Percentiles rank a stretch among this genome's conserved stretches.
Conservation (phyloP, 2,797 vertebrate genomes). For the Poecile montanus region DNA sequence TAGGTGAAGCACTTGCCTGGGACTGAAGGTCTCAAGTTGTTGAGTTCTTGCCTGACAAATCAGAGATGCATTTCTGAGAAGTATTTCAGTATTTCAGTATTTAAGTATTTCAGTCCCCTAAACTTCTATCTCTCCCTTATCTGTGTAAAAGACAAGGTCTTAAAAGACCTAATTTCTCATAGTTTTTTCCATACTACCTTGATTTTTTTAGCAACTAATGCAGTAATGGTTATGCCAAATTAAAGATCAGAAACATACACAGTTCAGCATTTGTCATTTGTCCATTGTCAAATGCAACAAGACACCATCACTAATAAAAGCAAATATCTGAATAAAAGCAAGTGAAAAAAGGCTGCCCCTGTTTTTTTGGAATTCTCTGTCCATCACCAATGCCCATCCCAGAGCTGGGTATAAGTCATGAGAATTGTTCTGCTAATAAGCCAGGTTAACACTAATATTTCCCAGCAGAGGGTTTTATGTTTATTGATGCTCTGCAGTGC, state of each 20-base stretch:
- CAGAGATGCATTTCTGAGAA: background rate
- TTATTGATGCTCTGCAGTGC: background rate
- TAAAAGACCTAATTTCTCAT: background rate
- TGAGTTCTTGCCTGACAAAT: background rate
- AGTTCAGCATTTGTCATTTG: background rate
- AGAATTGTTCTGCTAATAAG: background rate
- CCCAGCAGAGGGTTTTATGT: background rate
- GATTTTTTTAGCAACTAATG: background rate
- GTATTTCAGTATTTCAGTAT: background rate
- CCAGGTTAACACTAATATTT: background rate
- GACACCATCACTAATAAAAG: background rate
- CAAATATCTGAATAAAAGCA: background rate
- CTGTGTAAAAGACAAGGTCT: background rate
- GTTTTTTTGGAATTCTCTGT: background rate
- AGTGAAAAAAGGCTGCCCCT: background rate
- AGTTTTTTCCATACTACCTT: background rate
- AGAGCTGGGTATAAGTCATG: background rate
- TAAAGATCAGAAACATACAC: background rate
- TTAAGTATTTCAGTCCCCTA: background rate
- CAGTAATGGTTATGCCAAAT: background rate
- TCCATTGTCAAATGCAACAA: background rate
- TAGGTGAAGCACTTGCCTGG: background rate
- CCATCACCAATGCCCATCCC: background rate
- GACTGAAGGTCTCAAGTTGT: background rate
- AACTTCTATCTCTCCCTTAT: background rate